These are phyloP conservation scores for Anthopleura sola DNA, from an alignment of 64 coral and sea anemone species.

Conservation along the genomic window DNA sequence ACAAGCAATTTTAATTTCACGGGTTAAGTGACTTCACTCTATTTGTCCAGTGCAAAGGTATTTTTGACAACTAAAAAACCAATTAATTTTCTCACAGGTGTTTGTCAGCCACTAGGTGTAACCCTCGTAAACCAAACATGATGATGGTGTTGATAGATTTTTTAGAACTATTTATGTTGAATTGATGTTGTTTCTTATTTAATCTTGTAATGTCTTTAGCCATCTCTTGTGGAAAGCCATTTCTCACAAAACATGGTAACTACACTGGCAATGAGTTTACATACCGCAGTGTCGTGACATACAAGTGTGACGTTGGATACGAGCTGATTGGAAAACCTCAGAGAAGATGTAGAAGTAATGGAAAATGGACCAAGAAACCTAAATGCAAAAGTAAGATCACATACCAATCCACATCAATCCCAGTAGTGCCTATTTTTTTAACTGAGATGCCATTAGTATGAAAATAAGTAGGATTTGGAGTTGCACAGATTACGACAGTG, in stretches of 20 bases:
- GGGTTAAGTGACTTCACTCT: too few species aligned
- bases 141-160: too few species aligned
- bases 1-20: too few species aligned
- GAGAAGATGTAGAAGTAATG: conserved; percentile 40
- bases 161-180: background rate
- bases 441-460: background rate
- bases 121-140: too few species aligned
- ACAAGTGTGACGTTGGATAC: conserved; percentile 70
- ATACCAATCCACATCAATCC: background rate
- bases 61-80: too few species aligned
- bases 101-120: too few species aligned
- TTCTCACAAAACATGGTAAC: conserved; percentile 13
- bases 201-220: background rate
- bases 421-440: too few species aligned
- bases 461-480: background rate
- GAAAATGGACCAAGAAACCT: conserved; percentile 64
- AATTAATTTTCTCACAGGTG: too few species aligned
- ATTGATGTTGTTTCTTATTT: background rate
- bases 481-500: too few species aligned
- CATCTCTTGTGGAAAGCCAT: conserved; percentile 36
- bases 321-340: background rate
- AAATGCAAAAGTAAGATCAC: conserved; percentile 50
- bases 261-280: background rate
- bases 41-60: too few species aligned
- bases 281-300: conserved; percentile 4